These are phyloP conservation scores for Grammomys surdaster DNA, from an alignment of 2,113 vertebrate genomes.

Conservation along the genomic window DNA sequence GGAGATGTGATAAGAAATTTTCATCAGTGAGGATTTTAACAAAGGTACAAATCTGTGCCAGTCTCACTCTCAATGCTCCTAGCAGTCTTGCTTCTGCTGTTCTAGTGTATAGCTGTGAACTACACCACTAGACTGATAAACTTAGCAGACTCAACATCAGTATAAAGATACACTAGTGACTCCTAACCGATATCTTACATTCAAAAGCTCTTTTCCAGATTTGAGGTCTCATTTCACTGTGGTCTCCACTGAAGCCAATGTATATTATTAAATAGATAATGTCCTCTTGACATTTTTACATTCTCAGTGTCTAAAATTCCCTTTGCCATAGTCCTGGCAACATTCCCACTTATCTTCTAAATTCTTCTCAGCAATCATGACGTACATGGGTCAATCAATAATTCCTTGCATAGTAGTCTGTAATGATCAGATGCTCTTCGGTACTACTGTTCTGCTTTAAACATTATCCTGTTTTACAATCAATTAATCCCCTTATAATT, in stretches of 20 bases:
- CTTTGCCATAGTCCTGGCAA: not conserved
- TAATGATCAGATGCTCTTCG: not conserved
- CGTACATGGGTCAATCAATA: not conserved
- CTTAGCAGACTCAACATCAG: not conserved
- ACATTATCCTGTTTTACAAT: not conserved
- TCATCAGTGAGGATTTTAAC: constrained; percentile 53
- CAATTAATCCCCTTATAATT: not conserved
- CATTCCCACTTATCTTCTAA: not conserved
- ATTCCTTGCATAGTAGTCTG: not conserved
- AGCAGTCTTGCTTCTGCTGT: not conserved
- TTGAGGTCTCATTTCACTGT: not conserved
- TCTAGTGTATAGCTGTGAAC: not conserved
- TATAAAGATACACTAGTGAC: not conserved
- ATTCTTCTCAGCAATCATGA: not conserved
- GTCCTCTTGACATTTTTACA: not conserved
- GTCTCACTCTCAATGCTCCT: not conserved
- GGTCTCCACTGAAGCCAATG: not conserved
- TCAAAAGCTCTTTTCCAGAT: not conserved
- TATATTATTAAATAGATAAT: not conserved
- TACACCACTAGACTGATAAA: not conserved
- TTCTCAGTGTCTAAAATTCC: not conserved
- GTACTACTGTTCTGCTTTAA: not conserved
- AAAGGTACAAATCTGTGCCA: not conserved
- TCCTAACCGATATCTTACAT: not conserved
- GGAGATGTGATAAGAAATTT: not conserved